Base-by-base conservation (phyloP, 92 coral and sea anemone genomes). In the Chrysogorgia sp. region DNA sequence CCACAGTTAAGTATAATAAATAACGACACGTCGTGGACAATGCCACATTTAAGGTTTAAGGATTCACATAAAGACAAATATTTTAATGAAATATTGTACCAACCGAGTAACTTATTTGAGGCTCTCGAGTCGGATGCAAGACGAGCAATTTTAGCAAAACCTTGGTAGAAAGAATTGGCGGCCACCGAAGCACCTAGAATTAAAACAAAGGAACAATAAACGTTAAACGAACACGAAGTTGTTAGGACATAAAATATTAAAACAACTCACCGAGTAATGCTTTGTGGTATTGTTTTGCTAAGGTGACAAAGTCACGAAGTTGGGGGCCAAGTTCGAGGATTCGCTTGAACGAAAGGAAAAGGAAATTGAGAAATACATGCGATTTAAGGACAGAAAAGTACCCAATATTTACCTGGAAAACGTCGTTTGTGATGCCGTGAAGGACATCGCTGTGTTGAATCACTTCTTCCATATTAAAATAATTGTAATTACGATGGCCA, bases 201-300 rank as follows among this genome's bases (percentile, higher is more conserved):
- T 37, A 37, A 37, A 37, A 37, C 58, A 34, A 68, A n/a, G n/a
- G n/a, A n/a, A n/a, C n/a, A n/a, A n/a, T n/a, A 28, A 29, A 22
- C 29, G 8, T 61, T 4, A 61, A 28, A 61, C 40, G n/a, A 1
- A 61, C 67, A 28, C 41, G 6, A 32, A 61, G 2, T 0, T 23
- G 1, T 30, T 5, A 2, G 19, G 7, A 30, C 34, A 15, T n/a
- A 40, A 40, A 45, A 71, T 32, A 53, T 7, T 57, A 24, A 28
- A 47, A 0, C 35, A n/a, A 86, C 99, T 87, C 78, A 96, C 99
- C 85, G 48, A 92, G 99, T 34, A 96, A 71, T 1, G 99, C 89
- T 58, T 92, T 96, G 37, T 86, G 90, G 64, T 96, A 96, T 50
- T 90, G 91, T 45, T 87, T 87, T 10, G 99, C 93, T 35, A 86